Percentiles rank a stretch among this genome's conserved stretches.
phyloP scores from a whole-genome alignment of 2,797 vertebrate species.

The Podarcis siculus region DNA sequence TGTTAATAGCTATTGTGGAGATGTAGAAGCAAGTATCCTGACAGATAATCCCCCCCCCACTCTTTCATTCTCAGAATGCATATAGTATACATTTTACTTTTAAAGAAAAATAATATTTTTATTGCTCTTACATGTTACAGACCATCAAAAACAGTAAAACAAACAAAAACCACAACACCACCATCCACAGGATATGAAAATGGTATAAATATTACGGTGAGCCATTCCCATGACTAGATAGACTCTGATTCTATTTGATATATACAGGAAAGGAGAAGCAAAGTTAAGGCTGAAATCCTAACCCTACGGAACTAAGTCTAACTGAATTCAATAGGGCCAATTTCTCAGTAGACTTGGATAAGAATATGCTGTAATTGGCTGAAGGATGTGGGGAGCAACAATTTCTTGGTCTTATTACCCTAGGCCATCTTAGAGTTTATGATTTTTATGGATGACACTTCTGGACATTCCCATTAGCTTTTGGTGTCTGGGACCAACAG shows the following conservation, averaged over 20 bases:
- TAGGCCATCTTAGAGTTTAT: background rate
- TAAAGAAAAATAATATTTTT: background rate
- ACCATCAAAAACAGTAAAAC: no score
- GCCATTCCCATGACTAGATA: background rate
- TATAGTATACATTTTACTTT: background rate
- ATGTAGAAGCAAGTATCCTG: background rate
- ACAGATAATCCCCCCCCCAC: no score
- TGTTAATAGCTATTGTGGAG: no score
- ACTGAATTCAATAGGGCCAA: no score
- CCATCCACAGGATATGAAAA: background rate
- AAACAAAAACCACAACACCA: no score
- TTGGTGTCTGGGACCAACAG: background rate
- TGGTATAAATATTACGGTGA: background rate
- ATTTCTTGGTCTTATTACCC: background rate
- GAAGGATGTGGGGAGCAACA: background rate
- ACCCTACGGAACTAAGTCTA: no score
- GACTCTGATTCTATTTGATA: background rate
- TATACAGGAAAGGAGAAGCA: no score
- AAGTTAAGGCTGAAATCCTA: no score
- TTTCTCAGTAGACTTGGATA: no score
- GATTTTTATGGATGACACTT: background rate
- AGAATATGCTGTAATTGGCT: background rate
- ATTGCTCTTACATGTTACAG: no score
- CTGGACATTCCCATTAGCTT: background rate
- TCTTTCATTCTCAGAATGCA: background rate